Percentiles rank a stretch among this genome's conserved stretches.
These are phyloP conservation scores for Pandemis cinnamomeana DNA, from an alignment of 2,888 invertebrate species.

Conservation along the genomic window DNA sequence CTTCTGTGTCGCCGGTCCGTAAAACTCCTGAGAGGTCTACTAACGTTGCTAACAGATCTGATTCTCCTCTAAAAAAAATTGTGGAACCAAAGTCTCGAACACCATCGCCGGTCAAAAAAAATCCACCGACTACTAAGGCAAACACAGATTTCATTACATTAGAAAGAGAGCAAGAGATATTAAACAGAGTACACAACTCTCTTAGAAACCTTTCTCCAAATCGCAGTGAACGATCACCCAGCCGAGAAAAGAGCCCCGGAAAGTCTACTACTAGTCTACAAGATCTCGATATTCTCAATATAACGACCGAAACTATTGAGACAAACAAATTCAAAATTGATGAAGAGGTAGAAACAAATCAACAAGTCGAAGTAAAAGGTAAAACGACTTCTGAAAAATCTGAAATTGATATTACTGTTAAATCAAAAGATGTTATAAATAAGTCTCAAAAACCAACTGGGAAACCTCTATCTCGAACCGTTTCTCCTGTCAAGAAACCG, in stretches of 20 bases:
- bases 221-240: slow-evolving; percentile 63
- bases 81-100: slow-evolving; percentile 32
- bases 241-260: slow-evolving; percentile 60
- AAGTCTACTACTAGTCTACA: slow-evolving; percentile 64
- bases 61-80: slow-evolving; percentile 30
- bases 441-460: slow-evolving; percentile 56
- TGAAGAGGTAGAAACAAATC: slow-evolving; percentile 41
- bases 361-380: slow-evolving; percentile 44
- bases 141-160: slow-evolving; percentile 62
- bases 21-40: slow-evolving; percentile 44
- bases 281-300: slow-evolving; percentile 64
- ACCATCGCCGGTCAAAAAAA: slow-evolving; percentile 58
- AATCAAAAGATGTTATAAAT: slow-evolving; percentile 52
- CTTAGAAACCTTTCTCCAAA: slow-evolving; percentile 73
- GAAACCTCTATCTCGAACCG: slow-evolving; percentile 65
- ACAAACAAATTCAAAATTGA: slow-evolving; percentile 43
- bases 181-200: slow-evolving; percentile 72
- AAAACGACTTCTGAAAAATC: slow-evolving; percentile 36
- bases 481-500: slow-evolving; percentile 69
- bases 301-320: slow-evolving; percentile 47
- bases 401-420: slow-evolving; percentile 40
- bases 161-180: slow-evolving; percentile 72
- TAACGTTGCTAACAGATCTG: slow-evolving; percentile 3
- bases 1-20: slow-evolving; percentile 34
- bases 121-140: slow-evolving; percentile 50